These are phyloP conservation scores for Osmerus mordax DNA, from an alignment of 2,113 vertebrate species.

Conservation along the genomic window DNA sequence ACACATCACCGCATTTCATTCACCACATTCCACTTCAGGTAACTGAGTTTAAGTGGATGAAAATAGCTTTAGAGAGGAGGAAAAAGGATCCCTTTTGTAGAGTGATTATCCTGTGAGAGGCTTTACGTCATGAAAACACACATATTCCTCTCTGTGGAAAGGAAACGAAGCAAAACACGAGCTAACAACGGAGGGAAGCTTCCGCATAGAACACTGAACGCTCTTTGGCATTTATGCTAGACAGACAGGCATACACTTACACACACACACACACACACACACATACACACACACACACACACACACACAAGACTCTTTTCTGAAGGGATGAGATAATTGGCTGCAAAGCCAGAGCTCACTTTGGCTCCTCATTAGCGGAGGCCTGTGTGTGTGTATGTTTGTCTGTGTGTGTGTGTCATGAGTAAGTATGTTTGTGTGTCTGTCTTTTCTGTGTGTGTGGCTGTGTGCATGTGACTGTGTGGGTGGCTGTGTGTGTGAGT, in stretches of 20 bases:
- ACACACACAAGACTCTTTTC: not conserved
- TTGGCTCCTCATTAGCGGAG: not conserved
- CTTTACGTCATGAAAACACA: not conserved
- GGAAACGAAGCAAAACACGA: not conserved
- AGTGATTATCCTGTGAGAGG: not conserved
- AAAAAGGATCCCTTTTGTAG: not conserved
- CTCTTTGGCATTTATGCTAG: not conserved
- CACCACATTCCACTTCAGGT: not conserved
- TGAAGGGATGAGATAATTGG: not conserved
- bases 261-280: not conserved
- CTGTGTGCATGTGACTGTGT: not conserved
- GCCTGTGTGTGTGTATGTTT: not conserved
- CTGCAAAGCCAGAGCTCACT: not conserved
- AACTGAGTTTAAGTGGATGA: not conserved
- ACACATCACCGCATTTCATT: not conserved
- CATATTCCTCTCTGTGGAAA: not conserved
- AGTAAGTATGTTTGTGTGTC: not conserved
- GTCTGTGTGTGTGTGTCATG: constrained; percentile 4
- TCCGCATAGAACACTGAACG: not conserved
- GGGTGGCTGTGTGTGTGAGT: not conserved
- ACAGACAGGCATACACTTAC: too few species aligned
- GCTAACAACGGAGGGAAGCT: not conserved
- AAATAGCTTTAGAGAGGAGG: not conserved
- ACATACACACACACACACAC: not conserved
- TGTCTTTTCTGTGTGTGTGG: constrained; percentile 8